phyloP scores from a whole-genome alignment of 1,140 invertebrate genomes.

The Calephelis nemesis region DNA sequence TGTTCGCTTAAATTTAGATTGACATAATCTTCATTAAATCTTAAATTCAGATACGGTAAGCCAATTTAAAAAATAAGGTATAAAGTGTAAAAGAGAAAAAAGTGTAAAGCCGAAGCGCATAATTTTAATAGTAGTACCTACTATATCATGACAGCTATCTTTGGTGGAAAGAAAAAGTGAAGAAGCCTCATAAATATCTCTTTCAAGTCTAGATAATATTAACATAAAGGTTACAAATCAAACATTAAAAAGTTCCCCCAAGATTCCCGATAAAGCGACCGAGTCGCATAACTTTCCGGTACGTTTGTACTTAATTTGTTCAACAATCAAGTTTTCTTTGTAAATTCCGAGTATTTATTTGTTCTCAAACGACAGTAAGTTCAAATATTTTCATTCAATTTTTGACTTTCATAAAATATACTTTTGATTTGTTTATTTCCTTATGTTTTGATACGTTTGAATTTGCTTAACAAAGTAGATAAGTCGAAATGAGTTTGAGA shows the following conservation, averaged over 20 bases:
- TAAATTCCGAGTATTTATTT: constrained; percentile 33
- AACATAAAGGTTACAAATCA: constrained; percentile 59
- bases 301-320: constrained; percentile 56
- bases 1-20: no score
- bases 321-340: constrained; percentile 36
- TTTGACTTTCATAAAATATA: constrained; percentile 24
- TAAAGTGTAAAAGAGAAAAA: no score
- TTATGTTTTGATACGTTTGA: not conserved
- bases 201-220: constrained; percentile 7
- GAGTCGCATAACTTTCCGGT: constrained; percentile 47
- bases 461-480: no score
- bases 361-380: constrained; percentile 17
- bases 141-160: not conserved
- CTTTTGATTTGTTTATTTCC: constrained; percentile 12
- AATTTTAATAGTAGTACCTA: not conserved
- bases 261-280: constrained; percentile 65
- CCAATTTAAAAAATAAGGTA: no score
- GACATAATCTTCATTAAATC: no score
- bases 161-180: not conserved
- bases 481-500: no score
- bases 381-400: constrained; percentile 27
- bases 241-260: constrained; percentile 62
- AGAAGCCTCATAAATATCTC: not conserved
- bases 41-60: no score
- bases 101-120: no score